Base-by-base conservation (phyloP, 1,140 invertebrate genomes). In the Geopemphigus sp. region DNA sequence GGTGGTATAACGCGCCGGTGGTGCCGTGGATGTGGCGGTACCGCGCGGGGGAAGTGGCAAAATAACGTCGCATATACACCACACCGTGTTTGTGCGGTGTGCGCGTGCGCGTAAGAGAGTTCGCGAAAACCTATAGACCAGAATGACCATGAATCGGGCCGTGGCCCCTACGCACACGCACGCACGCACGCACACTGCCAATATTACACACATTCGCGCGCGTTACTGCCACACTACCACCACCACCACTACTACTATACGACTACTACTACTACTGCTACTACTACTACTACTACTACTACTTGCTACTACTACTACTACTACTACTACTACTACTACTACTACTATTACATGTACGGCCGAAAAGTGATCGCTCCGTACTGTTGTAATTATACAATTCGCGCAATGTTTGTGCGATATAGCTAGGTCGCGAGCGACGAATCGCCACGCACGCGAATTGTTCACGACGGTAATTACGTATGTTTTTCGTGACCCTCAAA, bases 81-180 rank as follows among this genome's bases (percentile, higher is more conserved):
- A 53, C 39, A 29, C 26, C 15, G 54, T 74, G n/a, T n/a, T n/a
- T n/a, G 72, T 39, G 54, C 39, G 54, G 29, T 59, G 53, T 10
- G 45, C n/a, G 45, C 22, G 19, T n/a, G 11, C 19, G 39, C 73
- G 73, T 10, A 8, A 39, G 32, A 39, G 32, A 39, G 73, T 61
- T 76, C 14, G 32, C 32, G 29, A 76, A 66, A 66, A 56, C 54
- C 56, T 24, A 32, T 39, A 50, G 47, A 11, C 29, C 26, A 45
- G 22, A 76, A 57, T 76, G 73, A 76, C 73, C 73, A 76, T 76
- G 73, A 76, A 76, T 76, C 26, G 47, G 47, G 70, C 53, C 26
- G 70, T 53, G 70, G 70, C 70, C 70, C 54, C 70, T 56, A 73
- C 70, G 53, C 53, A 53, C 53, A 53, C 32, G 22, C 26, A 54